Percentiles rank a stretch among this genome's conserved stretches.
Conservation (phyloP, 1,140 invertebrate genomes). For the Scaptomyza graminum region DNA sequence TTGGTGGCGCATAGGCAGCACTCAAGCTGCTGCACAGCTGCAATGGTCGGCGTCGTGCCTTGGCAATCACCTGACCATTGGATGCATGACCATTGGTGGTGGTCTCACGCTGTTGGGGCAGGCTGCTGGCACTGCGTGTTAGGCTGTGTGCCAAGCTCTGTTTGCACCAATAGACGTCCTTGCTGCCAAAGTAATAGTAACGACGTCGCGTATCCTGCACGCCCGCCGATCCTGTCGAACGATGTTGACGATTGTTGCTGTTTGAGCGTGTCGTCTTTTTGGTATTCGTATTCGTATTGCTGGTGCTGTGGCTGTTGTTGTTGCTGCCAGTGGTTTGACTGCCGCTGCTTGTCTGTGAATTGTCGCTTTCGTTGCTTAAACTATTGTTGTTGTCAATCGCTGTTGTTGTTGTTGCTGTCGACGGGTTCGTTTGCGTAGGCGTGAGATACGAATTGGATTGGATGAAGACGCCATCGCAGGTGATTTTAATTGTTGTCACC, state of each 20-base stretch:
- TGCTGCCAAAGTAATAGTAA: slow-evolving; percentile 75
- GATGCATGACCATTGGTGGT: slow-evolving; percentile 16
- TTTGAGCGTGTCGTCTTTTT: slow-evolving; percentile 21
- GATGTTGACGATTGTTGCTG: slow-evolving; percentile 37
- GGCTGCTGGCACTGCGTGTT: slow-evolving; percentile 62
- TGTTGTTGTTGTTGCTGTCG: slow-evolving; percentile 11
- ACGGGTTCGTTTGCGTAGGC: slow-evolving; percentile 42
- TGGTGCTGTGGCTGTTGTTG: neutral
- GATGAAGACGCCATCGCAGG: slow-evolving; percentile 83
- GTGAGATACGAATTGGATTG: slow-evolving; percentile 81
- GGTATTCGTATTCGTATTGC: neutral
- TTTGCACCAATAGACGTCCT: slow-evolving; percentile 80
- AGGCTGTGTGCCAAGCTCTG: slow-evolving; percentile 55
- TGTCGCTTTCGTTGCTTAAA: slow-evolving; percentile 66
- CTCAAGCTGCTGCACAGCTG: slow-evolving; percentile 68
- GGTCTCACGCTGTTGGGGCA: slow-evolving; percentile 54
- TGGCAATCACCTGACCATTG: slow-evolving; percentile 55
- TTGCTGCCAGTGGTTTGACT: slow-evolving; percentile 48
- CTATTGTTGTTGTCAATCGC: slow-evolving; percentile 5
- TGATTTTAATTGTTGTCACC: slow-evolving; percentile 84
- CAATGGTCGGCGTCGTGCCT: slow-evolving; percentile 60
- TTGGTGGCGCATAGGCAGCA: slow-evolving; percentile 64
- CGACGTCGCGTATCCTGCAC: slow-evolving; percentile 57
- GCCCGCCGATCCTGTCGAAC: neutral
- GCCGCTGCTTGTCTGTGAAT: slow-evolving; percentile 66